Evolutionary conservation across 2,113 vertebrate genomes (phyloP), one percentile per base, ranked within the genome.

Genomic region (Lichenostomus cassidix): DNA sequence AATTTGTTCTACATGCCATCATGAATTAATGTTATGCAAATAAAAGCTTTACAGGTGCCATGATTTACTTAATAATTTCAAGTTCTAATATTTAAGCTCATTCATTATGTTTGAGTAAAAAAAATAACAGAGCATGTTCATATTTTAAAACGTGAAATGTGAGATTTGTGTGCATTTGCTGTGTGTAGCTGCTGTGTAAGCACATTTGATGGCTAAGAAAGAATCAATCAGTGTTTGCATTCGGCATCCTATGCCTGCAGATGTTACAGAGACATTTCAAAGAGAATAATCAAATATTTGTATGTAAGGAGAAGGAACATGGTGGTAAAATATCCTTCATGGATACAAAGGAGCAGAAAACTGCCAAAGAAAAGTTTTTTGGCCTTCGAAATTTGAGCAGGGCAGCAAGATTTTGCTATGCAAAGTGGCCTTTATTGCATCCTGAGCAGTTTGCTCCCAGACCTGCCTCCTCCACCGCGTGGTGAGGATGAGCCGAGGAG

Each of bases 61-160:
- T 98, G 97, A 98, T 98, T 98, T 98, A 98, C 97, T 98, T 98
- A 98, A 98, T 98, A 98, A 98, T 97, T 97, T 97, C 98, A 97
- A 95, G 92, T 98, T 98, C 94, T 97, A 97, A 98, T 98, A 98
- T 98, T 98, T 98, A 98, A 97, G 82, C 95, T 97, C 96, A 97
- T 98, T 98, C 95, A 95, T 98, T 98, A 97, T 96, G 79, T 97
- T 95, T 80, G 81, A 92, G 93, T 95, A 80, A 91, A 94, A 69
- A 37, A 31, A 5, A 17, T 3, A 75, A 7, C 71, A 70, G 27
- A 74, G 52, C 85, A 83, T 65, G 92, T 95, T 93, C 88, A 94
- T 97, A 97, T 97, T 98, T 98, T 97, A 93, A 95, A 97, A 90
- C 0, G 20, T 58, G 87, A 82, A 92, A 93, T 94, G 89, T 88